Conservation (phyloP, 2,888 invertebrate genomes). For the Cephus rjabovi region DNA sequence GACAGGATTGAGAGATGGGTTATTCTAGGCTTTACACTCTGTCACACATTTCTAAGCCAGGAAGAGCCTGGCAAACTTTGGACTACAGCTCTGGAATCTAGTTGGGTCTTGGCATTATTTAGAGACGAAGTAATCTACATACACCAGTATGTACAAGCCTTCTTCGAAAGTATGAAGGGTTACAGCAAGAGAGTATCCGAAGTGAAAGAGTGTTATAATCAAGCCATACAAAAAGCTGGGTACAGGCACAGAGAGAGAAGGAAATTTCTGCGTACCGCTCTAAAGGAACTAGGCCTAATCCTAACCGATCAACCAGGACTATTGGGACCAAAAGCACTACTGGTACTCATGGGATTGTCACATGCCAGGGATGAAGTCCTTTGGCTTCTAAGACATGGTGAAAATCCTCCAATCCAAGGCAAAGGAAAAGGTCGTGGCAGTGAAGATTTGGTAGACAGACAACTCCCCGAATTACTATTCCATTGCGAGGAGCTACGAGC, state of each 20-base stretch:
- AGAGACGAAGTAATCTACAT: slow-evolving; percentile 97
- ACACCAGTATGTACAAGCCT: slow-evolving; percentile 91
- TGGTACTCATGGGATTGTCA: slow-evolving; percentile 96
- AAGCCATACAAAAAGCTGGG: slow-evolving; percentile 91
- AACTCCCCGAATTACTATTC: slow-evolving; percentile 95
- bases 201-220: slow-evolving; percentile 94
- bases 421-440: slow-evolving; percentile 87
- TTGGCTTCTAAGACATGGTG: slow-evolving; percentile 96
- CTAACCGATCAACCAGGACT: slow-evolving; percentile 98
- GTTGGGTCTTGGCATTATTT: slow-evolving; percentile 94
- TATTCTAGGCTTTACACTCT: slow-evolving; percentile 92
- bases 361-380: slow-evolving; percentile 97
- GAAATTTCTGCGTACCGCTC: slow-evolving; percentile 93
- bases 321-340: slow-evolving; percentile 95
- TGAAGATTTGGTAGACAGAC: slow-evolving; percentile 95
- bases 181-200: slow-evolving; percentile 93
- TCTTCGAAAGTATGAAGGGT: slow-evolving; percentile 96
- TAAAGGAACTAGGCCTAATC: slow-evolving; percentile 94
- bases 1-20: slow-evolving; percentile 98
- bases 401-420: slow-evolving; percentile 87
- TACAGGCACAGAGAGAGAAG: slow-evolving; percentile 94
- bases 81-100: slow-evolving; percentile 90
- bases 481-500: slow-evolving; percentile 98
- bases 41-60: slow-evolving; percentile 86
- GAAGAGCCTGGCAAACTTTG: slow-evolving; percentile 90